Percentiles rank a stretch among this genome's conserved stretches.
phyloP scores from a whole-genome alignment of 2,888 invertebrate species.

The Cephus spinipes region DNA sequence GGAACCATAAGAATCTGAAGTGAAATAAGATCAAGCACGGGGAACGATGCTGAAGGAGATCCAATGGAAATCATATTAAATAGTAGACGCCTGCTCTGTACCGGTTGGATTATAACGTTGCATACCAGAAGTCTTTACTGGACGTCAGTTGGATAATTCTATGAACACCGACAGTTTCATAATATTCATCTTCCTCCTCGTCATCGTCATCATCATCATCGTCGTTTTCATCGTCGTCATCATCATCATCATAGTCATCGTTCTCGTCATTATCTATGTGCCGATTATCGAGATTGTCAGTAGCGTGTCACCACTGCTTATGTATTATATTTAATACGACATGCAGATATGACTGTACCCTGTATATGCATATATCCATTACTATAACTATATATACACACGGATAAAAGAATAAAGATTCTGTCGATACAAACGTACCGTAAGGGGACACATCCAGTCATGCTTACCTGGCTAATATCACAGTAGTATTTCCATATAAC shows the following conservation, averaged over 20 bases:
- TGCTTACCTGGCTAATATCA: not conserved
- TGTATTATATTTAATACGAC: not conserved
- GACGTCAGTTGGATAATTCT: not conserved
- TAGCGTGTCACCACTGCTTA: not conserved
- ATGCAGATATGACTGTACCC: not conserved
- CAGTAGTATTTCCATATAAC: not conserved
- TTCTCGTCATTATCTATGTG: not conserved
- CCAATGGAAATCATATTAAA: not conserved
- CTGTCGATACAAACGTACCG: not conserved
- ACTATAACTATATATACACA: not conserved
- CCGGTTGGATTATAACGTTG: not conserved
- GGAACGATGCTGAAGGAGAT: not conserved
- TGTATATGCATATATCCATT: not conserved
- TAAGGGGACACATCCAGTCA: not conserved
- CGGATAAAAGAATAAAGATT: not conserved
- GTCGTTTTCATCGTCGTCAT: not conserved
- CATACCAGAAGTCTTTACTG: not conserved
- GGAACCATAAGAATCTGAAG: not conserved
- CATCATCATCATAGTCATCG: not conserved
- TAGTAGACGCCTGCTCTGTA: not conserved
- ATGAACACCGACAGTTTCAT: not conserved
- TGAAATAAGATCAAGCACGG: not conserved
- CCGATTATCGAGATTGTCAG: not conserved
- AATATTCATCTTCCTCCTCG: not conserved
- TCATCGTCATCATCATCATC: too few relatives aligned